A percentile compares a stretch with the other conserved stretches of the same genome.
Conservation (phyloP, 2,113 vertebrate genomes). For the Seriola quinqueradiata region DNA sequence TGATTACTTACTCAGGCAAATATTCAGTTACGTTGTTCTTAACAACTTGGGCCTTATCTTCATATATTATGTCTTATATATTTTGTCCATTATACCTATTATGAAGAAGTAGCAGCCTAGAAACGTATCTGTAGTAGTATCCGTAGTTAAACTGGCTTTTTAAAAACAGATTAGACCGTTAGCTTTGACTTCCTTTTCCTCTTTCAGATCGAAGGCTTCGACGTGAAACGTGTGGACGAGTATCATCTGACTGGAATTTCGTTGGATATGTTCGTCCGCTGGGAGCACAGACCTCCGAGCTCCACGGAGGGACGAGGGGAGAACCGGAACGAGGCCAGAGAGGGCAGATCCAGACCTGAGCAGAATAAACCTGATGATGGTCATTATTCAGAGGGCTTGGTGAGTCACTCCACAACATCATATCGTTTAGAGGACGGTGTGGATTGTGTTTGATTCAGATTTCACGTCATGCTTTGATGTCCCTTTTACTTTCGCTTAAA, state of each 20-base stretch:
- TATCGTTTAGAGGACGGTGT: neutral
- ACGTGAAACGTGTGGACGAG: conserved; percentile 93
- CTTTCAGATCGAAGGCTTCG: conserved; percentile 93
- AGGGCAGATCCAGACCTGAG: conserved; percentile 87
- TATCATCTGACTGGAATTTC: conserved; percentile 92
- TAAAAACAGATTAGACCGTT: no score
- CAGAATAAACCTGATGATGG: conserved; percentile 83
- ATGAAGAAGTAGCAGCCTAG: no score
- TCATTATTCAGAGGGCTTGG: conserved; percentile 87
- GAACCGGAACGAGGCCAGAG: conserved; percentile 81
- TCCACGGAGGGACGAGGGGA: conserved; percentile 89
- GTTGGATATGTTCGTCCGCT: conserved; percentile 88
- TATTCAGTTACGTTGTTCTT: no score
- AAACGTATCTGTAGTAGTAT: no score
- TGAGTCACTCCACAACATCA: conserved; percentile 75
- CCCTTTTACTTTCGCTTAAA: conserved; percentile 53
- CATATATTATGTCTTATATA: no score
- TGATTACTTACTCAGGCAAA: no score
- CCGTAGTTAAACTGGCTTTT: no score
- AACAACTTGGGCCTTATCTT: no score
- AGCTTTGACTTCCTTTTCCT: neutral
- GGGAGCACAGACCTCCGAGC: conserved; percentile 90
- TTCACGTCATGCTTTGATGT: neutral
- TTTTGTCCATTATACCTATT: no score
- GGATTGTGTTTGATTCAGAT: neutral